Conservation (phyloP, 2,113 vertebrate species). For the Chiloscyllium plagiosum region DNA sequence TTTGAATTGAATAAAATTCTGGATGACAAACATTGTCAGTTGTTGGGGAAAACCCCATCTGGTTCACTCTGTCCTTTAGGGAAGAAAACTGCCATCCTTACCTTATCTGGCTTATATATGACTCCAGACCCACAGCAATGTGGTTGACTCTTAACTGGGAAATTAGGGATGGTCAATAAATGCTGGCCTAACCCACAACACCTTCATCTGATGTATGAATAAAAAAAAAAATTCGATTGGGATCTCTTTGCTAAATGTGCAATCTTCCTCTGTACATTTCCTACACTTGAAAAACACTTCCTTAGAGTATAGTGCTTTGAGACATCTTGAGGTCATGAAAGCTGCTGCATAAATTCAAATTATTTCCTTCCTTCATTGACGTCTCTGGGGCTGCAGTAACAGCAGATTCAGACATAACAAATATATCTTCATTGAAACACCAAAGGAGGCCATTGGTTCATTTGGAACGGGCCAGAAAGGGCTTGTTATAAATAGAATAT, state of each 20-base stretch:
- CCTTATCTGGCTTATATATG: too few species aligned
- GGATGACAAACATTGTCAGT: too few species aligned
- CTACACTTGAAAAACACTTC: not conserved
- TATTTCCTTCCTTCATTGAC: not conserved
- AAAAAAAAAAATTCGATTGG: not conserved
- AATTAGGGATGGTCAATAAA: too few species aligned
- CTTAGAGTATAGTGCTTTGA: not conserved
- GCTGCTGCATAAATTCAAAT: not conserved
- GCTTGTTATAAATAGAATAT: slow-evolving; percentile 32
- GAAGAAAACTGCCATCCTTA: too few species aligned
- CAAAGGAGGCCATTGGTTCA: not conserved
- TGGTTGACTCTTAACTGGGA: too few species aligned
- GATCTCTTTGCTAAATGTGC: not conserved
- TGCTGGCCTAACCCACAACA: too few species aligned
- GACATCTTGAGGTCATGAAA: not conserved
- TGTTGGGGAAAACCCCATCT: too few species aligned
- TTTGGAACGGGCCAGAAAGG: not conserved
- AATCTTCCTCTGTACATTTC: not conserved
- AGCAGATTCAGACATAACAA: not conserved
- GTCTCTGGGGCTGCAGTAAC: not conserved
- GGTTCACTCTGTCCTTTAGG: too few species aligned
- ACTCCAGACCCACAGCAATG: too few species aligned
- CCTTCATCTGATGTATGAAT: too few species aligned
- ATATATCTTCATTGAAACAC: not conserved
- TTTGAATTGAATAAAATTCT: too few species aligned